Evolutionary conservation across 2,888 invertebrate genomes (phyloP), one percentile per base, ranked within the genome.

Genomic region (Microctonus hyperodae): DNA sequence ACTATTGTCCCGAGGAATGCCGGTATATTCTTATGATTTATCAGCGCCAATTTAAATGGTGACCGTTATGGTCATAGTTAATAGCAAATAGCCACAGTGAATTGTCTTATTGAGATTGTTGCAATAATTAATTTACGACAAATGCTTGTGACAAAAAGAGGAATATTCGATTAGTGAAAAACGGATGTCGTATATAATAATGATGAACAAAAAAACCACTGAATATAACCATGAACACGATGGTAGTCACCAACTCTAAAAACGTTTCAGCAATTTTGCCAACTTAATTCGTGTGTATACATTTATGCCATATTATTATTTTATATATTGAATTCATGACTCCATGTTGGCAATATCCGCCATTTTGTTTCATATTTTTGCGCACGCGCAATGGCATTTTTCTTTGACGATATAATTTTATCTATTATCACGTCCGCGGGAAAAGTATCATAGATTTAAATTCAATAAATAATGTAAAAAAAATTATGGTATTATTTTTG

Each of bases 41-140:
- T 71, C 64, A 72, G 70, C 72, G 71, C 66, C 73, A 72, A 62
- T 62, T 53, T 53, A 56, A 40, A 74, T 72, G 69, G 65, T 66
- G 71, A 73, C 69, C 73, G 71, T 74, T 71, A 74, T 71, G 73
- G 65, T 72, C 74, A 68, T 72, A 75, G 16, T 16, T 73, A 75
- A 74, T 72, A 72, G 69, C 53, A n/a, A 31, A 59, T 40, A 37
- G 53, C n/a, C 53, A 58, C 65, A 59, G 53, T 50, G 16, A 55
- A 35, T 53, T 44, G 11, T 23, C 53, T 3, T 31, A 50, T 50
- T 16, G 20, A 22, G 20, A 60, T n/a, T 13, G 31, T 16, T 40
- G 48, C 16, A 60, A 60, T 48, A 1, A 6, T 13, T 50, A 33
- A 61, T 61, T 33, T 13, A 13, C n/a, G n/a, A n/a, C n/a, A n/a